Base-by-base conservation (phyloP, 1,140 invertebrate genomes). In the Pseudomyrmex dendroicus region DNA sequence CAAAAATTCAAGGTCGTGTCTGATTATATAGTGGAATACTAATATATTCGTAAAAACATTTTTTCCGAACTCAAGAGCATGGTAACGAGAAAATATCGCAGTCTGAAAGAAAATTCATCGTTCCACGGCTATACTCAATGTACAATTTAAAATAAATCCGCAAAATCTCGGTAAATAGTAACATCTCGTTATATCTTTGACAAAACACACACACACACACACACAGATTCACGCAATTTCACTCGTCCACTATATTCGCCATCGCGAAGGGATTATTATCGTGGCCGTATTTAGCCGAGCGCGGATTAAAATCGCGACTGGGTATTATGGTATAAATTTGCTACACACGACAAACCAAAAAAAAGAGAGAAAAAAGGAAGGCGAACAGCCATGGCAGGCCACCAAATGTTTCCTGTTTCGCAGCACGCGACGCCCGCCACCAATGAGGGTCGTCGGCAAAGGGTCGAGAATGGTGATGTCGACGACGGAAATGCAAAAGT, bases 401-500 rank as follows among this genome's bases (percentile, higher is more conserved):
- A 77, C 84, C 85, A 74, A 87, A 87, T 87, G 85, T 87, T 87
- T 87, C 86, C 86, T 86, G 85, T 67, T 35, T 77, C 73, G 80
- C 67, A 86, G 61, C 80, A 86, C 67, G 85, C 80, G 86, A 87
- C 82, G 66, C 84, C 66, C 48, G 72, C 66, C 48, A 66, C 59
- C 85, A 83, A 86, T 77, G 73, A 86, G 85, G 80, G 56, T 35
- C n/a, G 9, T 46, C 63, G 76, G 64, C 52, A 46, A 67, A 54
- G 82, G 74, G 83, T 63, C 54, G 76, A 59, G 89, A 52, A 66
- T 56, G 54, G 67, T 73, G 63, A 74, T 89, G 89, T 91, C 91
- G 87, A 89, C 89, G 86, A 89, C 91, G 91, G 91, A 93, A 93
- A 93, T 93, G 92, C 91, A 92, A 93, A 93, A 93, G 90, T 93